Percentiles rank a stretch among this genome's conserved stretches.
These are phyloP conservation scores for Hirundo rustica DNA, from an alignment of 2,797 vertebrate genomes.

Conservation along the genomic window DNA sequence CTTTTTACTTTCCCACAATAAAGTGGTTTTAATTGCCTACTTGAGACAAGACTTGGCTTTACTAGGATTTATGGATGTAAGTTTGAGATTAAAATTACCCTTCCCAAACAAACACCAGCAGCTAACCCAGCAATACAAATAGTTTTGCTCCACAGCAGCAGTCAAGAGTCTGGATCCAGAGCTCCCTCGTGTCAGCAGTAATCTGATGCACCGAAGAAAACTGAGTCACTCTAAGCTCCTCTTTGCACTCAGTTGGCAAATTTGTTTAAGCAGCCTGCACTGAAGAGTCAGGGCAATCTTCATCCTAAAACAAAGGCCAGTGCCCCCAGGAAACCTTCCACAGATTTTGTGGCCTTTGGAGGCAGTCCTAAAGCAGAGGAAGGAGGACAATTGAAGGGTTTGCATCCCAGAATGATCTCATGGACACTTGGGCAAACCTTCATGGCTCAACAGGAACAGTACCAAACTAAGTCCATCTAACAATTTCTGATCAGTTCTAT, in stretches of 20 bases:
- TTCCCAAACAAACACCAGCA: not conserved
- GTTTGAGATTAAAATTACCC: not conserved
- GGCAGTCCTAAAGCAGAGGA: not conserved
- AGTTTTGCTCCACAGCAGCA: not conserved
- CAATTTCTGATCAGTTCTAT: not conserved
- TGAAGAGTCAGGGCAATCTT: not conserved
- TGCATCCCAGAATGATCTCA: not conserved
- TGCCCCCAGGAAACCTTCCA: not conserved
- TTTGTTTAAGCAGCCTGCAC: not conserved
- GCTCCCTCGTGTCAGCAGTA: not conserved
- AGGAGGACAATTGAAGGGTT: not conserved
- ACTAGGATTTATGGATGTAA: not conserved
- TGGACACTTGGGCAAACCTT: not conserved
- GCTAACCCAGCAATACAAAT: not conserved
- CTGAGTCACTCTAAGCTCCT: not conserved
- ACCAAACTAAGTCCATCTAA: not conserved
- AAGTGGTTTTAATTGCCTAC: not conserved
- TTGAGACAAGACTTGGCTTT: not conserved
- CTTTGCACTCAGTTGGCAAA: not conserved
- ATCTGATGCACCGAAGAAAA: not conserved
- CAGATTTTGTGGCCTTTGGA: not conserved
- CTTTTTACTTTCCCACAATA: not conserved
- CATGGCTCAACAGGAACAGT: not conserved
- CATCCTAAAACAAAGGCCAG: not conserved
- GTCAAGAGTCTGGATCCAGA: not conserved